These are phyloP conservation scores for Prionailurus viverrinus DNA, from an alignment of 2,113 vertebrate species.

Conservation along the genomic window DNA sequence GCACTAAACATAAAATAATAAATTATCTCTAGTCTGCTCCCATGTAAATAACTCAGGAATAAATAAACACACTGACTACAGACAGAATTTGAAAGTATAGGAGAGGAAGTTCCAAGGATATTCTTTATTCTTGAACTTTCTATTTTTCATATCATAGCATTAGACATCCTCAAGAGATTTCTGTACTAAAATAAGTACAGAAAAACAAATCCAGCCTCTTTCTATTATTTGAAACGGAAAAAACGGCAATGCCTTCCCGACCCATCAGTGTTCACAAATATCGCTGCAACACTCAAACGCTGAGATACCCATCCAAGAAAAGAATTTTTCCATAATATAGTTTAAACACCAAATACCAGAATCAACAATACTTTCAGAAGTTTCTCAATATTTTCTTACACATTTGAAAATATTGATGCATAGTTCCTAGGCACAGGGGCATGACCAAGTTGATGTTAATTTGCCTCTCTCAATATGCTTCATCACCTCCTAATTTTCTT, in stretches of 20 bases:
- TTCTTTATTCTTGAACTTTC: background rate
- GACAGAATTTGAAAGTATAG: background rate
- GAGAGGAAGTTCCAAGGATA: background rate
- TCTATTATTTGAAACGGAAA: background rate
- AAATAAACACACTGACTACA: background rate
- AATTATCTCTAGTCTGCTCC: background rate
- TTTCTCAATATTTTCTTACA: background rate
- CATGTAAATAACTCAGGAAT: background rate
- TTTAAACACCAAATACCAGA: conserved; percentile 3
- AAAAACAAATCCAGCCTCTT: background rate
- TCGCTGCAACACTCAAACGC: background rate
- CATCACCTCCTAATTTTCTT: background rate
- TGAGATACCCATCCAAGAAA: background rate
- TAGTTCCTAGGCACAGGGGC: background rate
- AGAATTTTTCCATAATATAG: background rate
- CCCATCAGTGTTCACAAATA: background rate
- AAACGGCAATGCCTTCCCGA: background rate
- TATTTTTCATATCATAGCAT: background rate
- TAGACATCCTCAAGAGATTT: background rate
- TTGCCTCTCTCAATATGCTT: background rate
- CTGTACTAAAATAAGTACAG: background rate
- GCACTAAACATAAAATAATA: conserved; percentile 19
- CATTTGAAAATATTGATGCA: background rate
- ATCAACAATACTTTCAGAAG: background rate
- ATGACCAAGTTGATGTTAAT: background rate